phyloP scores from a whole-genome alignment of 2,797 vertebrate genomes.

The Anomalospiza imberbis region DNA sequence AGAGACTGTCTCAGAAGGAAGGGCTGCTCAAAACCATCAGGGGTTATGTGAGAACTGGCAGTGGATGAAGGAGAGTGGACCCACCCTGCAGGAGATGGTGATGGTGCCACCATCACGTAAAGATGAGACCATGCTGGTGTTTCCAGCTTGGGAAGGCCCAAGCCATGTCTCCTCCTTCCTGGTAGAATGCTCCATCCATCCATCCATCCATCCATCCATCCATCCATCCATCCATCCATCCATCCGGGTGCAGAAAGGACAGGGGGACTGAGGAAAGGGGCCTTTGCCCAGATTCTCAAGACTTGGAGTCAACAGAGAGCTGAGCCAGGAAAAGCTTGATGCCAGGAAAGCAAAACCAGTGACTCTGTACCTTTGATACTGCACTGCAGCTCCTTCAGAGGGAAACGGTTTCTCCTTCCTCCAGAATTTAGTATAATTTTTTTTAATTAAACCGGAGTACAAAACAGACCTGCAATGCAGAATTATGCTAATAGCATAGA shows the following conservation, averaged over 20 bases:
- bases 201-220: neutral
- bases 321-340: neutral
- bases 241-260: neutral
- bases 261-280: neutral
- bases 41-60: neutral
- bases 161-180: neutral
- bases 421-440: neutral
- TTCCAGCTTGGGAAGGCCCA: neutral
- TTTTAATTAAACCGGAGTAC: neutral
- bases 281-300: neutral
- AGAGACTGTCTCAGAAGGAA: neutral
- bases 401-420: neutral
- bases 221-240: neutral
- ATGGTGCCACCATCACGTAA: neutral
- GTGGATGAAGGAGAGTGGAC: fast-evolving
- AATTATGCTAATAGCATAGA: neutral
- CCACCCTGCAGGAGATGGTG: fast-evolving
- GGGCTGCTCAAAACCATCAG: neutral
- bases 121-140: fast-evolving
- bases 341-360: neutral
- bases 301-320: neutral
- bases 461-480: neutral
- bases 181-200: neutral
- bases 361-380: neutral
- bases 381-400: neutral